Evolutionary conservation across 2,797 vertebrate genomes (phyloP), one percentile per base, ranked within the genome.

Genomic region (Lophius americanus): DNA sequence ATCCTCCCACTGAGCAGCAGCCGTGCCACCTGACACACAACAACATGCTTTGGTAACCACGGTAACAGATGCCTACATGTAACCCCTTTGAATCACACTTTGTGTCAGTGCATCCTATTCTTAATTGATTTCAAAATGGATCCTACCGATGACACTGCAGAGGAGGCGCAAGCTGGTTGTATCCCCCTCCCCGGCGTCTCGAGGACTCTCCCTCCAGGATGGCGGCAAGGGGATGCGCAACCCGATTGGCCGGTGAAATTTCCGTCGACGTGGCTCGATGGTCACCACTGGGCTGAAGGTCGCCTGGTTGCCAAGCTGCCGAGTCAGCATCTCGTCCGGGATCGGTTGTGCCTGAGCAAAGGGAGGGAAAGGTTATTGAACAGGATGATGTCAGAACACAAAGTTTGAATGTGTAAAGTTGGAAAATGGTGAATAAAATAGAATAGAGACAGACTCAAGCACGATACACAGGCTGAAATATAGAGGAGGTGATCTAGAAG

Each of bases 251-350:
- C 97, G 95, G 85, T 99, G 98, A 80, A 99, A 99, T 86, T 99
- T 99, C 74, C 98, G 95, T 51, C 98, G 92, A 3, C 98, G 94
- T 0, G 98, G 98, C 74, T 99, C 98, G 64, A 99, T 98, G 0
- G 98, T 99, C 66, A 99, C 97, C 0, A 99, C 98, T 1, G 98
- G 98, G 87, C 98, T 98, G 94, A 99, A 99, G 0, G 98, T 98
- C 0, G 98, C 98, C 90, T 99, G 98, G 91, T 98, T 99, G 56
- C 98, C 98, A 51, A 99, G 94, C 60, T 99, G 95, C 60, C 95
- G 95, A 5, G 96, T 98, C 85, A 99, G 95, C 72, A 99, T 85
- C 62, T 99, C 97, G 0, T 99, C 98, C 0, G 96, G 98, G 68
- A 99, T 96, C 0, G 98, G 95, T 86, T 99, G 98, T 0, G 98